Conservation (phyloP, 2,888 invertebrate genomes). For the Andrena trimmerana region DNA sequence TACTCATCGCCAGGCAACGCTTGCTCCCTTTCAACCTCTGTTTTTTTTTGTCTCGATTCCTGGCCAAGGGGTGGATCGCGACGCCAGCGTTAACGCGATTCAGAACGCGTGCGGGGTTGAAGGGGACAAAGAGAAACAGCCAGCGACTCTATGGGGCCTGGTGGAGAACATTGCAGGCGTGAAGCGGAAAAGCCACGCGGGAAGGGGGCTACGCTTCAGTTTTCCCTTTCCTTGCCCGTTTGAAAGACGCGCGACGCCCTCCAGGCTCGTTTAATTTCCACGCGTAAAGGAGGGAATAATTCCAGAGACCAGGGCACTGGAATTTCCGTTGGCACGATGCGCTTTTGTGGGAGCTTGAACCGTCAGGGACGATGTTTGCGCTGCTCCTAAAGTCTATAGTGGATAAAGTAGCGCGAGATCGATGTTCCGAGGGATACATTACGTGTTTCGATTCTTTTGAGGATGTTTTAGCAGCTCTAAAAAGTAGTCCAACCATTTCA, state of each 20-base stretch:
- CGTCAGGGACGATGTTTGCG: not conserved
- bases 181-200: conserved; percentile 18
- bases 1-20: not conserved
- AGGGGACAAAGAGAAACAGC: conserved; percentile 39
- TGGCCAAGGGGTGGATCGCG: conserved; percentile 28
- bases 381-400: not conserved
- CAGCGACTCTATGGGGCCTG: conserved; percentile 13
- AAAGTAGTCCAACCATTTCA: too few relatives aligned
- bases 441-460: not conserved
- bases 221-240: not conserved
- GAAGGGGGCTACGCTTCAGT: conserved; percentile 13
- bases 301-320: not conserved
- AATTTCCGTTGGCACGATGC: not conserved
- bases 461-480: too few relatives aligned
- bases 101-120: not conserved
- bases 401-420: not conserved
- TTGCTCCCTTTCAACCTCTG: not conserved
- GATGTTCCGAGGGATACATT: not conserved
- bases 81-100: conserved; percentile 41
- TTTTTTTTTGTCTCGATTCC: conserved; percentile 18
- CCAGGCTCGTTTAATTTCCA: conserved; percentile 47
- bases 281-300: conserved; percentile 21
- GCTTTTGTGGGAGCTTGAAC: not conserved
- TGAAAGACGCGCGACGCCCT: conserved; percentile 11
- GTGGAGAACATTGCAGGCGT: conserved; percentile 29